Evolutionary conservation across 2,113 vertebrate species (phyloP).

Genomic region (Phrynosoma blainvillii): DNA sequence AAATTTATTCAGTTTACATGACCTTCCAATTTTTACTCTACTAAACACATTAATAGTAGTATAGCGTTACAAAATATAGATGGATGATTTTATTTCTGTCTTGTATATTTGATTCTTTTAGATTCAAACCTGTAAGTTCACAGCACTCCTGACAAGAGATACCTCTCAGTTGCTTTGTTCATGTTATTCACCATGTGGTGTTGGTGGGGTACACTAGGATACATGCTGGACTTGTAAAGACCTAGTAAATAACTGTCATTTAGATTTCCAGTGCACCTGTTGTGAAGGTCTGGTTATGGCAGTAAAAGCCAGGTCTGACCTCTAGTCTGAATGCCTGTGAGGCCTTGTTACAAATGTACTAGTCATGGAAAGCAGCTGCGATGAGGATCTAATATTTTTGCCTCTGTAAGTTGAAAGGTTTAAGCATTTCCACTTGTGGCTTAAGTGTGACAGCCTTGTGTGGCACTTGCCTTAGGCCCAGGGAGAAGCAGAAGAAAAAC

Average conservation of each 20-base stretch:
- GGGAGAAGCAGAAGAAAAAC: background rate
- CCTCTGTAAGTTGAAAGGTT: background rate
- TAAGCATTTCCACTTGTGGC: background rate
- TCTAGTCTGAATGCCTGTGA: background rate
- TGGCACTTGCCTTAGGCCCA: background rate
- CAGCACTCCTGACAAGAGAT: background rate
- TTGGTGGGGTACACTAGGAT: background rate
- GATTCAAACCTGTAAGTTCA: background rate
- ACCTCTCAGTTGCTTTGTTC: background rate
- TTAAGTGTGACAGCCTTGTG: background rate
- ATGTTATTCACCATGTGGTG: background rate
- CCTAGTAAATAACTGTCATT: background rate
- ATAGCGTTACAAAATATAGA: background rate
- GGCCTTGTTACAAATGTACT: background rate
- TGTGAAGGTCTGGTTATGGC: background rate
- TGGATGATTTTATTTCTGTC: background rate
- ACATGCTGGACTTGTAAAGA: background rate
- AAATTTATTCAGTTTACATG: background rate
- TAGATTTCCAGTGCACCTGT: background rate
- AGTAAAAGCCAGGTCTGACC: background rate
- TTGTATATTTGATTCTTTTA: background rate
- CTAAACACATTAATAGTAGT: background rate
- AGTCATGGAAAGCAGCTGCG: background rate
- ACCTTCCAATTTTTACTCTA: background rate
- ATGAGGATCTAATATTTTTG: background rate